A percentile compares a stretch with the other conserved stretches of the same genome.
Conservation (phyloP, 2,797 vertebrate genomes). For the Enteromius mattozi region DNA sequence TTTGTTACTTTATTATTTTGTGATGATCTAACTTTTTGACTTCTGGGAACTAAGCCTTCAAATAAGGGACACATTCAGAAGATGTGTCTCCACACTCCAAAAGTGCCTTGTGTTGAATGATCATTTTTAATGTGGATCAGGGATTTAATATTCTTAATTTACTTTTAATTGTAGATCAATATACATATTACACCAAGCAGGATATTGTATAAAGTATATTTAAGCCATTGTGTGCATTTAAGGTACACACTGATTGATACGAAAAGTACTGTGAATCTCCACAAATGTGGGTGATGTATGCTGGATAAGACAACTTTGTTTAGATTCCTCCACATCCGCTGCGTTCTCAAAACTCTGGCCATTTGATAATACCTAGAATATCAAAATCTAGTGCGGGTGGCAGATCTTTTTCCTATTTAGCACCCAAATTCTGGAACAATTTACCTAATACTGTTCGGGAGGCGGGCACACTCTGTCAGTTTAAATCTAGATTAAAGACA, state of each 20-base stretch:
- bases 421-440: no score
- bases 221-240: conserved; percentile 29
- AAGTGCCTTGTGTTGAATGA: conserved; percentile 36
- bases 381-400: neutral
- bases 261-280: conserved; percentile 24
- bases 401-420: no score
- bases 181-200: neutral
- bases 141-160: neutral
- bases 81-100: conserved; percentile 13
- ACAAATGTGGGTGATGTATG: conserved; percentile 10
- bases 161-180: neutral
- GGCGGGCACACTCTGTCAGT: no score
- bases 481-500: no score
- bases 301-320: neutral
- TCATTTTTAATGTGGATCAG: conserved; percentile 11
- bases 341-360: no score
- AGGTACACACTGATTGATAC: neutral
- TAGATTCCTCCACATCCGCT: neutral
- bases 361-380: no score
- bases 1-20: neutral
- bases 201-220: neutral
- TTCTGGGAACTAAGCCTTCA: neutral
- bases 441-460: no score
- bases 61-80: neutral
- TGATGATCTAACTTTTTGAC: neutral